Conservation (phyloP, 1,140 invertebrate species). For the Lethocerus indicus region DNA sequence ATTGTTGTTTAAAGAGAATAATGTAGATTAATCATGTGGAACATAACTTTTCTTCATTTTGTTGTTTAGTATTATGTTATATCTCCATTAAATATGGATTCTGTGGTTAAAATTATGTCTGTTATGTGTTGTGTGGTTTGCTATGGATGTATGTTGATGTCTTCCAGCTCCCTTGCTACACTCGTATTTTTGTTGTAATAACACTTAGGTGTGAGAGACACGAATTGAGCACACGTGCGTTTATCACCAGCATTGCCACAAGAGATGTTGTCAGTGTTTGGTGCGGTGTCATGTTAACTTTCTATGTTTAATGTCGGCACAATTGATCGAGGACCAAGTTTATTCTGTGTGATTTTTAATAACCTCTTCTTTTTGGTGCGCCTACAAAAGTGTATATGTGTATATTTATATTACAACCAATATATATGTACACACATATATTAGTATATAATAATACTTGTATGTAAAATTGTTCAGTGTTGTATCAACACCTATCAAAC, state of each 20-base stretch:
- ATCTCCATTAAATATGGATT: neutral
- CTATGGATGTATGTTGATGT: constrained; percentile 10
- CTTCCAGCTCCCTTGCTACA: constrained; percentile 3
- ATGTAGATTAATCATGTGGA: no score
- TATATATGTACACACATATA: neutral
- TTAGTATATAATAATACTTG: neutral
- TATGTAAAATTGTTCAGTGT: neutral
- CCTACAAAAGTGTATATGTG: constrained; percentile 5
- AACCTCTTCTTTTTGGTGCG: constrained; percentile 2
- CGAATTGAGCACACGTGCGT: neutral
- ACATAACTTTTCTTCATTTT: no score
- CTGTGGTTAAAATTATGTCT: neutral
- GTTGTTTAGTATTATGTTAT: neutral
- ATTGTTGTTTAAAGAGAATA: no score
- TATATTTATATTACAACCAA: constrained; percentile 6
- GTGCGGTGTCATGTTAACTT: neutral
- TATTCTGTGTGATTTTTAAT: constrained; percentile 2
- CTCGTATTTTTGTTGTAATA: neutral
- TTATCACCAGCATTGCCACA: neutral
- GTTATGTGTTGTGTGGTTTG: constrained; percentile 1
- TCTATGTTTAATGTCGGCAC: constrained; percentile 7
- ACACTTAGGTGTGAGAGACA: neutral
- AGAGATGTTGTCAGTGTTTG: neutral
- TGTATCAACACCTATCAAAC: neutral
- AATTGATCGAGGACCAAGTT: constrained; percentile 11